Conservation (phyloP, 2,797 vertebrate species). For the Sphenopsis melanotis region DNA sequence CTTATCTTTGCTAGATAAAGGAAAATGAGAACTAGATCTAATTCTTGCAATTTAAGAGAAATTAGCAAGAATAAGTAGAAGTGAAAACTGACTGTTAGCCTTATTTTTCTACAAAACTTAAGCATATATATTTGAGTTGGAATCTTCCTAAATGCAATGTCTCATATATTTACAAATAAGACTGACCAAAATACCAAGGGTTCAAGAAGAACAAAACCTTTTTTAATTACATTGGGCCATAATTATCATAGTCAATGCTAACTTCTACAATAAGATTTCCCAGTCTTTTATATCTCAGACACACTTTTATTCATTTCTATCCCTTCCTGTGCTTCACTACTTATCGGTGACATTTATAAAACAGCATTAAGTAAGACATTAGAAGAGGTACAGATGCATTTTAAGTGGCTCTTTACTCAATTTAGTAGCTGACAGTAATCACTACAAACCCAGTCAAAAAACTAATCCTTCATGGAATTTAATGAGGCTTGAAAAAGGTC, state of each 20-base stretch:
- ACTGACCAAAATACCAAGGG: background rate
- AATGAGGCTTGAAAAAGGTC: background rate
- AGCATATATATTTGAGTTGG: background rate
- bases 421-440: background rate
- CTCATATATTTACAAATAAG: background rate
- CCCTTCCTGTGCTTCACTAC: background rate
- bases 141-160: background rate
- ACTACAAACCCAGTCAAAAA: background rate
- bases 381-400: background rate
- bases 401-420: background rate
- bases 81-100: background rate
- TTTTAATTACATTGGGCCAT: background rate
- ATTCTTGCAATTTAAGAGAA: background rate
- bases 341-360: background rate
- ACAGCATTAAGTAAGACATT: background rate
- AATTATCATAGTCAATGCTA: background rate
- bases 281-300: background rate
- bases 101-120: background rate
- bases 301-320: background rate
- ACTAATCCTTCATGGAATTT: background rate
- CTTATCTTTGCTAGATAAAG: background rate
- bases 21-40: background rate
- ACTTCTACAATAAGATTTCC: background rate
- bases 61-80: background rate
- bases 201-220: background rate